These are phyloP conservation scores for Drosophila littoralis DNA, from an alignment of 1,140 invertebrate species.

Conservation along the genomic window DNA sequence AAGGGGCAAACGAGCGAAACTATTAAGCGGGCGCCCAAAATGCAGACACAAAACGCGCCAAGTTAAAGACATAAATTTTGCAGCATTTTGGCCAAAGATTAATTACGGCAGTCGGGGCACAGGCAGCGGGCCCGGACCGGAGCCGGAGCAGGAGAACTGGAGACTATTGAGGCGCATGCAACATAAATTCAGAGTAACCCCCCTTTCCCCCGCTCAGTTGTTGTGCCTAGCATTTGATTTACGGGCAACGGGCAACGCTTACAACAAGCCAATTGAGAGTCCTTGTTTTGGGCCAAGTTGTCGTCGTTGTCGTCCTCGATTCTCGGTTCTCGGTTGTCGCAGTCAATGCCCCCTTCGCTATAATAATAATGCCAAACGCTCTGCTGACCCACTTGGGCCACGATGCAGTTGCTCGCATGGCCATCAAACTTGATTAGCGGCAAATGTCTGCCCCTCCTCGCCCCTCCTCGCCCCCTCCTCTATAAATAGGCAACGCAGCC, in stretches of 20 bases:
- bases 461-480: too few species aligned
- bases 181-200: constrained; percentile 69
- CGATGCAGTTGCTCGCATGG: constrained; percentile 36
- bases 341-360: constrained; percentile 15
- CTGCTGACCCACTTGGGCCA: constrained; percentile 42
- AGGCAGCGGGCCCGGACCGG: not conserved
- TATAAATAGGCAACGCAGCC: not conserved
- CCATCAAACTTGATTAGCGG: constrained; percentile 56
- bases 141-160: not conserved
- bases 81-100: constrained; percentile 82
- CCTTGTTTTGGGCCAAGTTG: not conserved
- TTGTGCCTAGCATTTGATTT: constrained; percentile 42
- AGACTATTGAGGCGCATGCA: constrained; percentile 60
- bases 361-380: constrained; percentile 45
- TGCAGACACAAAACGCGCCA: constrained; percentile 39
- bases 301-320: too few species aligned
- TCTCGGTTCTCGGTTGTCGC: too few species aligned
- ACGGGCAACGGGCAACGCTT: constrained; percentile 43
- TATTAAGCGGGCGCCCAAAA: constrained; percentile 39
- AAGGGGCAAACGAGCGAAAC: constrained; percentile 31
- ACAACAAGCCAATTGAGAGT: constrained; percentile 47
- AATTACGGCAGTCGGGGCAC: constrained; percentile 64
- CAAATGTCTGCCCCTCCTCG: constrained; percentile 5
- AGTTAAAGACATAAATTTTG: constrained; percentile 83
- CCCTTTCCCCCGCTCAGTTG: not conserved